Evolutionary conservation across 2,797 vertebrate genomes (phyloP), one percentile per base, ranked within the genome.

Genomic region (Cynopterus sphinx): DNA sequence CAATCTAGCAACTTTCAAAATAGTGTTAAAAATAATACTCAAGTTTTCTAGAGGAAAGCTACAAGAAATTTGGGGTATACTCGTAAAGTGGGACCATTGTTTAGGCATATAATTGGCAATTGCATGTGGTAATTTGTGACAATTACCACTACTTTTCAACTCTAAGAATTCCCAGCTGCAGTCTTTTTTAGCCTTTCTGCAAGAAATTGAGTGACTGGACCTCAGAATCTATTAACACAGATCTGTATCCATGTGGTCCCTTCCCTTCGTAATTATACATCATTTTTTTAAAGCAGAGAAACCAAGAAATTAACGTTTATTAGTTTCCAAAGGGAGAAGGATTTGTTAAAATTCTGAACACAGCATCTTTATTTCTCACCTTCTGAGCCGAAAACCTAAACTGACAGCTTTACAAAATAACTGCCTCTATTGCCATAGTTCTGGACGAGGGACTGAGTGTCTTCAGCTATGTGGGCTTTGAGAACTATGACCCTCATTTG

Each of bases 151-250:
- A 73, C 49, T 93, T 84, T 78, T 77, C 33, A 81, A 61, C 41
- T 90, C 70, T 63, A 83, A 95, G 94, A 85, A 85, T 95, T 74
- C 65, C 95, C 49, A 31, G 59, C 68, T 95, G 77, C 6, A 87
- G 63, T 57, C 77, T 55, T 74, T 53, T 81, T 68, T 68, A 85
- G 17, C 10, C 68, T 91, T 51, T 82, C 33, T 88, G 33, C 31
- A 67, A 93, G 82, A 92, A 95, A 84, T 1, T 4, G 22, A 75
- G 46, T 73, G 68, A 73, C 13, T 73, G 43, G 39, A 82, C 43
- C 26, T 96, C 43, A 49, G 71, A 88, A 87, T 41, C 15, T 26
- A 46, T 39, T 81, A 96, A 92, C 43, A 51, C 5, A 87, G 74
- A 33, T 85, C 41, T 73, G 28, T 49, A 78, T 53, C 31, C 71